phyloP scores from a whole-genome alignment of 2,113 vertebrate genomes.

The Eulacestoma nigropectus region DNA sequence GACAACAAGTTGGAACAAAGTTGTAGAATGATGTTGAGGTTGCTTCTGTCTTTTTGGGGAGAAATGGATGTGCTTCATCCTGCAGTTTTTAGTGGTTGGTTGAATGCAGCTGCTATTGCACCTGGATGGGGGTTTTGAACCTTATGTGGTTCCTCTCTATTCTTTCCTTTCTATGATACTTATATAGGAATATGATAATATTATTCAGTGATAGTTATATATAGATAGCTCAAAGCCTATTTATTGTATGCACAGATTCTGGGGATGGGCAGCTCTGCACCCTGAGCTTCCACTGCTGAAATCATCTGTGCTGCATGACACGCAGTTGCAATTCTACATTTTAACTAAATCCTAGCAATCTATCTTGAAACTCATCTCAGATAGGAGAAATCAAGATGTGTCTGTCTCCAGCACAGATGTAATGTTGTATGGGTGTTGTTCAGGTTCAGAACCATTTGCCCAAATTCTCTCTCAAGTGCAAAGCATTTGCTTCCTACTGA shows the following conservation, averaged over 20 bases:
- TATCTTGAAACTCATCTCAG: background rate
- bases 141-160: background rate
- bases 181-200: fast-evolving
- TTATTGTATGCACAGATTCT: background rate
- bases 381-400: background rate
- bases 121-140: background rate
- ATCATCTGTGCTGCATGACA: fast-evolving
- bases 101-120: background rate
- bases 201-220: fast-evolving
- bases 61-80: background rate
- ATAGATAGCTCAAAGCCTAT: background rate
- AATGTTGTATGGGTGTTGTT: fast-evolving
- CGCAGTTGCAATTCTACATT: background rate
- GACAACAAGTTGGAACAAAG: background rate
- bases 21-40: background rate
- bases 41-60: background rate
- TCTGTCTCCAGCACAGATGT: background rate
- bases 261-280: background rate
- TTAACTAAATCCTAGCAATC: background rate
- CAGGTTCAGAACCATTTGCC: background rate
- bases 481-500: background rate
- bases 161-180: background rate
- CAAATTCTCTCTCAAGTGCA: background rate
- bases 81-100: background rate
- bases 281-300: background rate